Conservation (phyloP, 2,888 invertebrate species). For the Euplagia quadripunctaria region DNA sequence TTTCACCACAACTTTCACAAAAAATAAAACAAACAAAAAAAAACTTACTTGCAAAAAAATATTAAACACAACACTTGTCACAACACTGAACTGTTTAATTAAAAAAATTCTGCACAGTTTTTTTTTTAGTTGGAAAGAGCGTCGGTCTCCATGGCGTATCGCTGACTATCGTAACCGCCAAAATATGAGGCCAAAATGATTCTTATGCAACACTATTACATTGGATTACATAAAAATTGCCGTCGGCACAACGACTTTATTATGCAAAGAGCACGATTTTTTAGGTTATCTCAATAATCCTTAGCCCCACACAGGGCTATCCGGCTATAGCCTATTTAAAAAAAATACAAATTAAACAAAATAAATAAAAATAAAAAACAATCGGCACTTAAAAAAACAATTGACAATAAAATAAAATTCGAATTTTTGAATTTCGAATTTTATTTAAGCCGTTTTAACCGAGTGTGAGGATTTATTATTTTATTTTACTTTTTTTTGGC, state of each 20-base stretch:
- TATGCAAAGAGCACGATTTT: conserved; percentile 56
- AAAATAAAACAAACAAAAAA: conserved; percentile 8
- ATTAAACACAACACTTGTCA: conserved; percentile 46
- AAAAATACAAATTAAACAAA: neutral
- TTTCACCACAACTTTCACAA: conserved; percentile 41
- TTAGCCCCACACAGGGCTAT: conserved; percentile 34
- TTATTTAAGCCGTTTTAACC: conserved; percentile 16
- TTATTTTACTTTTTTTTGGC: conserved; percentile 23
- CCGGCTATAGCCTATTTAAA: neutral
- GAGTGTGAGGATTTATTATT: conserved; percentile 11
- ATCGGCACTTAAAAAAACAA: conserved; percentile 9
- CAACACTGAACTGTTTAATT: conserved; percentile 40
- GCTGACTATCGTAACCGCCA: conserved; percentile 76
- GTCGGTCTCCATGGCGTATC: conserved; percentile 69
- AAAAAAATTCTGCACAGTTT: conserved; percentile 42
- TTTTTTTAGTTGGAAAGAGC: conserved; percentile 67
- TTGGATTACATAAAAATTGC: conserved; percentile 84
- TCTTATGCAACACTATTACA: conserved; percentile 81
- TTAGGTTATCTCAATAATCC: conserved; percentile 69
- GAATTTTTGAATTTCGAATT: conserved; percentile 26
- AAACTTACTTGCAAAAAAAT: conserved; percentile 43
- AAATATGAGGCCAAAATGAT: conserved; percentile 82
- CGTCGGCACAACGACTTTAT: conserved; percentile 68
- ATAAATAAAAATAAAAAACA: conserved; percentile 1
- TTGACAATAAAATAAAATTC: conserved; percentile 6